These are phyloP conservation scores for Notarius lentiginosus DNA, from an alignment of 2,113 vertebrate genomes.

Conservation along the genomic window DNA sequence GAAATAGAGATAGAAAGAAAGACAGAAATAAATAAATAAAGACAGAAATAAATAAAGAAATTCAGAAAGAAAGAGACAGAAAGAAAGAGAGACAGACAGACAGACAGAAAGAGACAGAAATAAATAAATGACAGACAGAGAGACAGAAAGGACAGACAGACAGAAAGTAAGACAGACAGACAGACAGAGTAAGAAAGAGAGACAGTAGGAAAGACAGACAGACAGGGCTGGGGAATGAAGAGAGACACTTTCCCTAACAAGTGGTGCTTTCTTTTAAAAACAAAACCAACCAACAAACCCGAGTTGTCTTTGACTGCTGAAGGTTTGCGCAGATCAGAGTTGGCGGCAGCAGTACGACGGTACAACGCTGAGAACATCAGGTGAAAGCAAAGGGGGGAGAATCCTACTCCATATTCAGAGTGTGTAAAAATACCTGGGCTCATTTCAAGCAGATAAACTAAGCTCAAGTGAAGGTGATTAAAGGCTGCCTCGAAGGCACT, in stretches of 20 bases:
- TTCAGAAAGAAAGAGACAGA: too few relatives aligned
- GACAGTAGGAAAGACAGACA: not conserved
- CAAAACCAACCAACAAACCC: not conserved
- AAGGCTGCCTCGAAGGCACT: conserved; percentile 17
- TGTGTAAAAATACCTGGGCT: conserved; percentile 4
- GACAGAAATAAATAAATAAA: too few relatives aligned
- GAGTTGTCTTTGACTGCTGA: not conserved
- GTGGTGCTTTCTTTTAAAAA: not conserved
- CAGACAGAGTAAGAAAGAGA: not conserved
- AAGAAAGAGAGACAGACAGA: too few relatives aligned
- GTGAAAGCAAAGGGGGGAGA: not conserved
- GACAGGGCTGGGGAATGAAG: not conserved
- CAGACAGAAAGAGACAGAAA: too few relatives aligned
- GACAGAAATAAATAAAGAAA: conserved; percentile 3
- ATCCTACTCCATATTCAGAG: conserved; percentile 14
- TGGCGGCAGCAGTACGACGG: not conserved
- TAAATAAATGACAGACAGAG: too few relatives aligned
- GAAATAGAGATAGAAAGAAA: too few relatives aligned
- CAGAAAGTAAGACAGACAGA: too few relatives aligned
- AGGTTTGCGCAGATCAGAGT: not conserved
- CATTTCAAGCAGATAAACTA: conserved; percentile 16
- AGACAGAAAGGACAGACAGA: too few relatives aligned
- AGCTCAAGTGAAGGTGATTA: conserved; percentile 25
- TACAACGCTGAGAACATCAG: not conserved
- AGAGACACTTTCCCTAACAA: conserved; percentile 7